Base-by-base conservation (phyloP, 92 coral and sea anemone genomes). In the Bergia sp. region DNA sequence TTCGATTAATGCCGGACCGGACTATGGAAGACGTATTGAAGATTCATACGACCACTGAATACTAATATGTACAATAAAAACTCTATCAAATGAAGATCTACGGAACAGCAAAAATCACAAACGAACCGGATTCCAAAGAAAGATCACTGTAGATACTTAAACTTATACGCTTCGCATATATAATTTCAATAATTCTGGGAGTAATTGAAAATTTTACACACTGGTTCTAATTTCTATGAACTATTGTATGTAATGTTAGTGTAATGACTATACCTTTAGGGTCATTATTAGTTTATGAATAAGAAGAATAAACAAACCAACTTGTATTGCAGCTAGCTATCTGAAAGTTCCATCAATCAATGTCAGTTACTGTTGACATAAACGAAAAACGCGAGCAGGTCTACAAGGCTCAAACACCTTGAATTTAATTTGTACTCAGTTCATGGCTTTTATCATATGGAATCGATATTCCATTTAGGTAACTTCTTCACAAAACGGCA, bases 1-100 rank as follows among this genome's bases (percentile, higher is more conserved):
- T 67, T 67, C 73, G 73, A 67, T 67, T 67, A 67, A 67, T 67
- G 37, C 29, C 73, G 73, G 29, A 29, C 29, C 29, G 29, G 73
- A 67, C 73, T 67, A 67, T 67, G 73, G 73, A 67, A 66, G 23
- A 66, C 73, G 16, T 66, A 66, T 66, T 66, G 73, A 66, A 66
- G 73, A 66, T 66, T 66, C 73, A 66, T 66, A 66, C 73, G 73
- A 66, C 73, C 73, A 66, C 73, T 66, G 16, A 66, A 66, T 66
- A 66, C 73, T 66, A 23, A 66, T 66, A 66, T 66, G 73, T 66
- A 23, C 73, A 66, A 66, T 2, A 66, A 66, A 29, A 66, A 10
- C 3, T 1, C 16, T 66, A 66, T 66, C 36, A 66, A 66, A 66
- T 66, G 23, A 66, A 66, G 73, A 66, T 66, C 73, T 66, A 23